These are phyloP conservation scores for Phalacrocorax aristotelis DNA, from an alignment of 2,113 vertebrate species.

Conservation along the genomic window DNA sequence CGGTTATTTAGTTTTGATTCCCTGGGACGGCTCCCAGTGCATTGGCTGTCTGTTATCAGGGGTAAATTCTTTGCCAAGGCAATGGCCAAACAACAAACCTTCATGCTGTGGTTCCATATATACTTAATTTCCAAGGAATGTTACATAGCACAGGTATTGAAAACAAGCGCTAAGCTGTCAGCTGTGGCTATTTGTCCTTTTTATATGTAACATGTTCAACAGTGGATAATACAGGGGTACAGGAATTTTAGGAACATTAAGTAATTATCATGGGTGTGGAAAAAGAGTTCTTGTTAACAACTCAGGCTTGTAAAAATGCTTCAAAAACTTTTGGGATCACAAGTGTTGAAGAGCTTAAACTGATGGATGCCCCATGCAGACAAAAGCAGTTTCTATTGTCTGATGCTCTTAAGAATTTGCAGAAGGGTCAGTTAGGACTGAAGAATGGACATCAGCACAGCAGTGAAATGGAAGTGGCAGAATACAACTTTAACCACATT, in stretches of 20 bases:
- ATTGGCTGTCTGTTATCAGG: not conserved
- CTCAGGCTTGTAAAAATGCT: not conserved
- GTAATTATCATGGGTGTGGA: not conserved
- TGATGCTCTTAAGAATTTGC: not conserved
- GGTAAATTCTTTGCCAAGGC: not conserved
- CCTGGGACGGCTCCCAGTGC: not conserved
- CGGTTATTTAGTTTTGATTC: not conserved
- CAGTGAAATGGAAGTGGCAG: not conserved
- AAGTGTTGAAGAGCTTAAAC: not conserved
- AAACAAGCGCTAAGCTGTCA: not conserved
- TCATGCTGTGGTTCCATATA: not conserved
- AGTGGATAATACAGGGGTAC: not conserved
- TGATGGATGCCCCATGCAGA: not conserved
- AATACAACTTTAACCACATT: not conserved
- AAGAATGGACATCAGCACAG: not conserved
- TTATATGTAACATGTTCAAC: not conserved
- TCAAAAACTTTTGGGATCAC: not conserved
- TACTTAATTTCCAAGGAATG: not conserved
- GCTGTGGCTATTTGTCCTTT: not conserved
- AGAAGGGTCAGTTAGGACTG: not conserved
- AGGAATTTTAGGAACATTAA: not conserved
- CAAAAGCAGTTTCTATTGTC: not conserved
- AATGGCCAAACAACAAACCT: not conserved
- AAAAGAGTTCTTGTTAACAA: not conserved
- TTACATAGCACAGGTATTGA: not conserved